A percentile compares a stretch with the other conserved stretches of the same genome.
phyloP scores from a whole-genome alignment of 2,888 invertebrate species.

The Diogma glabrata region DNA sequence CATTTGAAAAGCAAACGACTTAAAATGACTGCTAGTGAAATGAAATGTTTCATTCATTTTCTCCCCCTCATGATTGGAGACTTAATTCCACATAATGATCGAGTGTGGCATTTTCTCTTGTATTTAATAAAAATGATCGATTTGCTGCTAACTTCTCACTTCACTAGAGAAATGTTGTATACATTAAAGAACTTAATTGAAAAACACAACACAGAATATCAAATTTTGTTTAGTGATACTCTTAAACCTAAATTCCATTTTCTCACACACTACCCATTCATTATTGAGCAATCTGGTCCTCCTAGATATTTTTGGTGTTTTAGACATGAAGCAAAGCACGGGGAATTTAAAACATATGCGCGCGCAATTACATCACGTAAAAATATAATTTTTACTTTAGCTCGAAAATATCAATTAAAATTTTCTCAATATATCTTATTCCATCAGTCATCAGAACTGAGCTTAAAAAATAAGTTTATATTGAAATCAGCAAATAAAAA shows the following conservation, averaged over 20 bases:
- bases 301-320: neutral
- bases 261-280: neutral
- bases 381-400: neutral
- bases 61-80: neutral
- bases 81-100: neutral
- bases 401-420: constrained; percentile 4
- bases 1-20: constrained; percentile 12
- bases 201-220: neutral
- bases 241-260: neutral
- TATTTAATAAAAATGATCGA: neutral
- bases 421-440: no score
- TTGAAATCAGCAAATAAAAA: no score
- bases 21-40: neutral
- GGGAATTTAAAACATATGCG: neutral
- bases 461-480: no score
- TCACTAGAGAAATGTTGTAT: neutral
- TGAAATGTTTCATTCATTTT: neutral
- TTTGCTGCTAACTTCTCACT: neutral
- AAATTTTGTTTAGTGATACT: neutral
- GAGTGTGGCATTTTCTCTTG: neutral
- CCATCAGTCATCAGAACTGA: no score
- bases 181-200: neutral
- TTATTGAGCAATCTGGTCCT: neutral
- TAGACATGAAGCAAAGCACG: neutral
- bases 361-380: neutral